Percentiles rank a stretch among this genome's conserved stretches.
These are phyloP conservation scores for Trichoplusia ni DNA, from an alignment of 1,140 invertebrate genomes.

Conservation along the genomic window DNA sequence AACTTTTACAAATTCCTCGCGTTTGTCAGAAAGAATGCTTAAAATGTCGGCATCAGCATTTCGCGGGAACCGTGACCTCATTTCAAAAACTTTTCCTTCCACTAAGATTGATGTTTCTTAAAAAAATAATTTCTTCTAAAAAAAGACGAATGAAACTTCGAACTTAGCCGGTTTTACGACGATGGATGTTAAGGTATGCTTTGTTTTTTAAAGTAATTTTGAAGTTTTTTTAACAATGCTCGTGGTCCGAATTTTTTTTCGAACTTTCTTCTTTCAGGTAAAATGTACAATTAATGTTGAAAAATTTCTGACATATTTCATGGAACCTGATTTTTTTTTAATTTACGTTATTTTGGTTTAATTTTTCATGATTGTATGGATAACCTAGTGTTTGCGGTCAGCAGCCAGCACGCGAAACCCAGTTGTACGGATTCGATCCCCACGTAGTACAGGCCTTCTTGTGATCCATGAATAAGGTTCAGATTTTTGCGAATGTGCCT, in stretches of 20 bases:
- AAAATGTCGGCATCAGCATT: conserved; percentile 63
- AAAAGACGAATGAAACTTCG: conserved; percentile 46
- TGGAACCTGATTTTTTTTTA: no score
- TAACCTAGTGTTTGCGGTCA: no score
- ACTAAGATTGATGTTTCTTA: conserved; percentile 70
- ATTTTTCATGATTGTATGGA: no score
- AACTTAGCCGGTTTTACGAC: conserved; percentile 21
- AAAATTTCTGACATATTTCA: no score
- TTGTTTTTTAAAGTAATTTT: conserved; percentile 20
- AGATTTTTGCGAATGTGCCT: no score
- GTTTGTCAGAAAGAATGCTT: conserved; percentile 55
- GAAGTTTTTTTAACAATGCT: conserved; percentile 20
- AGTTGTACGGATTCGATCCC: no score
- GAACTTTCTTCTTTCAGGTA: conserved; percentile 15
- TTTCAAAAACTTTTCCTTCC: conserved; percentile 65
- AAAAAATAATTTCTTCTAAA: conserved; percentile 50
- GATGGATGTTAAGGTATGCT: conserved; percentile 27
- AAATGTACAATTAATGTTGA: no score
- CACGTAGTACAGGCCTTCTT: no score
- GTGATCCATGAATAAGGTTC: no score
- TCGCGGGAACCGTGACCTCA: conserved; percentile 68
- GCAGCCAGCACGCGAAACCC: no score
- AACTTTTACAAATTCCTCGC: conserved; percentile 31
- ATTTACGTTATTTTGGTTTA: no score
- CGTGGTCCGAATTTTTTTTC: conserved; percentile 29